Evolutionary conservation across 2,113 vertebrate species (phyloP).

Genomic region (Crotalus helleri): DNA sequence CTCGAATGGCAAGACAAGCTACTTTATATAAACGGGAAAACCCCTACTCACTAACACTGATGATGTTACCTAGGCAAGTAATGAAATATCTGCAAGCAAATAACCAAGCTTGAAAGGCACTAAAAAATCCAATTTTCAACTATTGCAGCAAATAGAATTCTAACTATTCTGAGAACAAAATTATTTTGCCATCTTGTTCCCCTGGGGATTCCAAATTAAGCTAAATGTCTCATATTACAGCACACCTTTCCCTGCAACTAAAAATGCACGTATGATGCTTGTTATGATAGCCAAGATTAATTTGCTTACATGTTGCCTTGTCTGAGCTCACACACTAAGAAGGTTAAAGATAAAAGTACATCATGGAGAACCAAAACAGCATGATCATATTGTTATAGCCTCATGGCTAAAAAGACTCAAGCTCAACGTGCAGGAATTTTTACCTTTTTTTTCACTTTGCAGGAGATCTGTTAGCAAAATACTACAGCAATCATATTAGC

Average conservation of each 20-base stretch:
- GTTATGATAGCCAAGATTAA: background rate
- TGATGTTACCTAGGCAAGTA: background rate
- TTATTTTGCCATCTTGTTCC: background rate
- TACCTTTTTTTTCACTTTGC: background rate
- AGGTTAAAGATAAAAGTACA: background rate
- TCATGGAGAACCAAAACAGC: background rate
- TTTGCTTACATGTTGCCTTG: background rate
- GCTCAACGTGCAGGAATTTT: background rate
- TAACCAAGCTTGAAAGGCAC: background rate
- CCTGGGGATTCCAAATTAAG: background rate
- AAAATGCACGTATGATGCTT: background rate
- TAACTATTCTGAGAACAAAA: background rate
- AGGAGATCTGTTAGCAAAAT: background rate
- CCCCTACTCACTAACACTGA: background rate
- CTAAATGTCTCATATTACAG: background rate
- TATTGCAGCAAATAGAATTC: background rate
- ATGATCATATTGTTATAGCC: background rate
- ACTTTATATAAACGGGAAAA: background rate
- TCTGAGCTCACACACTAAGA: background rate
- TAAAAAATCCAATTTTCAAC: background rate
- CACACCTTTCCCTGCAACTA: background rate
- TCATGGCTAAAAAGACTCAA: background rate
- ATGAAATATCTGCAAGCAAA: background rate
- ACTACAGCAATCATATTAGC: background rate
- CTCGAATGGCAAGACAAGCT: too few relatives aligned